Conservation (phyloP, 2,888 invertebrate species). For the Ligdia adustata region DNA sequence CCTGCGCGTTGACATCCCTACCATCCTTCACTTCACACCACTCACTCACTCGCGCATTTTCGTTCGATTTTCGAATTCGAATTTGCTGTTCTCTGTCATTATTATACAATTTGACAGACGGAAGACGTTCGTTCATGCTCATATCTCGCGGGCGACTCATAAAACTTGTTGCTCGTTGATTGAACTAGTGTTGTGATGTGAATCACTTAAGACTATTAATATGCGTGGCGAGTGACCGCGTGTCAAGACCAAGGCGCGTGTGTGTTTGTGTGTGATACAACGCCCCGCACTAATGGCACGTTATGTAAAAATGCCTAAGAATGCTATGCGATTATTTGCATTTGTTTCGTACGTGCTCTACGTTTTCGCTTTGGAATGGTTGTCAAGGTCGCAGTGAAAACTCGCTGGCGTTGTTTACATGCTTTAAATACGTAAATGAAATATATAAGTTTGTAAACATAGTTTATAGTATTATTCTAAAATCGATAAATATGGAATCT, state of each 20-base stretch:
- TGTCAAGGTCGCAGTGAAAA: slow-evolving; percentile 16
- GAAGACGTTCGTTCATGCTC: slow-evolving; percentile 54
- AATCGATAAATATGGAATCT: no score
- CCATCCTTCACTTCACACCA: slow-evolving; percentile 40
- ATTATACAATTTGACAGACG: slow-evolving; percentile 37
- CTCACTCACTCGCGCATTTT: slow-evolving; percentile 41
- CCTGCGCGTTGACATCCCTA: slow-evolving; percentile 45
- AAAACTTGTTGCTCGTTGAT: slow-evolving; percentile 51
- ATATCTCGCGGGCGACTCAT: slow-evolving; percentile 72
- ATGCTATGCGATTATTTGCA: slow-evolving; percentile 27
- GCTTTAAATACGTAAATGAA: neutral
- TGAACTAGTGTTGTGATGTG: slow-evolving; percentile 66
- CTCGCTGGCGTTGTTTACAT: slow-evolving; percentile 5
- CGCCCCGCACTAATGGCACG: slow-evolving; percentile 50
- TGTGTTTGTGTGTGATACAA: slow-evolving; percentile 42
- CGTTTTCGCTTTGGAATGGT: slow-evolving; percentile 9
- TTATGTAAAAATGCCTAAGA: slow-evolving; percentile 49
- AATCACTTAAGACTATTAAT: slow-evolving; percentile 79
- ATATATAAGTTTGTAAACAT: no score
- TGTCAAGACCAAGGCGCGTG: slow-evolving; percentile 78
- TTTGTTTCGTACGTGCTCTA: slow-evolving; percentile 18
- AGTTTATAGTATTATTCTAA: no score
- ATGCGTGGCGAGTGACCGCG: slow-evolving; percentile 79
- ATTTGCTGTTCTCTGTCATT: slow-evolving; percentile 37
- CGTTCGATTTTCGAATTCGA: slow-evolving; percentile 43